A percentile compares a stretch with the other conserved stretches of the same genome.
Conservation (phyloP, 2,113 vertebrate species). For the Leptocoma aspasia region DNA sequence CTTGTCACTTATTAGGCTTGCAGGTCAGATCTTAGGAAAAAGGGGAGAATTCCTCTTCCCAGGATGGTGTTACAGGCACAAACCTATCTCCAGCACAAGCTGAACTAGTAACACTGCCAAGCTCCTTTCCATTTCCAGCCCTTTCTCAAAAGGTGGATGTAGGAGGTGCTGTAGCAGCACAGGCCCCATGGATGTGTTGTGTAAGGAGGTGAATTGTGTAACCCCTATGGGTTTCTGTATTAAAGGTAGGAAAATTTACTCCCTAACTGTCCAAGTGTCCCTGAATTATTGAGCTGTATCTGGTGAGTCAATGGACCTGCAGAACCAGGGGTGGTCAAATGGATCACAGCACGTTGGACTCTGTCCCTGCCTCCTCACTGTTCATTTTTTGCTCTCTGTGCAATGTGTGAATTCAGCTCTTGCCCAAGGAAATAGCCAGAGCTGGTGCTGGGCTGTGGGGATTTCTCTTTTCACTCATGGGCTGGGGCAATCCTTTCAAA, state of each 20-base stretch:
- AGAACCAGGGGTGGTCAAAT: not conserved
- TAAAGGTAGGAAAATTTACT: not conserved
- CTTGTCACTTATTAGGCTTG: not conserved
- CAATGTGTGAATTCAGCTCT: not conserved
- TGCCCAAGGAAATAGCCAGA: not conserved
- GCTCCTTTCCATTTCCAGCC: not conserved
- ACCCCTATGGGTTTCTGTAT: fast-evolving
- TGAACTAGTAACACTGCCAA: not conserved
- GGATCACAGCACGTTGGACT: not conserved
- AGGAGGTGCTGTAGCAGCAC: not conserved
- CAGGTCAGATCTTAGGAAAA: not conserved
- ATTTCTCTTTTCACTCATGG: not conserved
- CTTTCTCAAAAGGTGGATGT: not conserved
- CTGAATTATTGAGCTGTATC: not conserved
- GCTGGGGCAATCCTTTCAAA: not conserved
- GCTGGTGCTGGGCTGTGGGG: not conserved
- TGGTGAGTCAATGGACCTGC: not conserved
- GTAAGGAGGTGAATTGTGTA: not conserved
- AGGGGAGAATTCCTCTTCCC: not conserved
- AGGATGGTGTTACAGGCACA: not conserved
- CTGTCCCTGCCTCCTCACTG: not conserved
- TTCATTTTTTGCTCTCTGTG: not conserved
- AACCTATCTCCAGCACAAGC: not conserved
- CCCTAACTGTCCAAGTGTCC: not conserved
- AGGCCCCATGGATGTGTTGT: not conserved